phyloP scores from a whole-genome alignment of 2,888 invertebrate species.

The Yponomeuta malinellus region DNA sequence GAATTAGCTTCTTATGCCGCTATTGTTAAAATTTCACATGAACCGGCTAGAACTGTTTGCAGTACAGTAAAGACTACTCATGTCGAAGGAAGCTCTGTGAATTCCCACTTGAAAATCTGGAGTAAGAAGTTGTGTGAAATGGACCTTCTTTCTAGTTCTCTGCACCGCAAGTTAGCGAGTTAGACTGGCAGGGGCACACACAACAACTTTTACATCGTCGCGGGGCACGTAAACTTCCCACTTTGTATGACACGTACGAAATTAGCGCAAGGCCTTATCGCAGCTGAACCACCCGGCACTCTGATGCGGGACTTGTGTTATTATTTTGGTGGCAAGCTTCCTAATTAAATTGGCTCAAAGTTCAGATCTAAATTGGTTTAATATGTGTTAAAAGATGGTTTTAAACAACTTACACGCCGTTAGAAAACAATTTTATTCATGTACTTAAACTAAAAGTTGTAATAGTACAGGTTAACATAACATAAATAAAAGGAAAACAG shows the following conservation, averaged over 20 bases:
- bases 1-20: no score
- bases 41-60: no score
- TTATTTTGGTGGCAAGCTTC: background rate
- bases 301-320: conserved; percentile 6
- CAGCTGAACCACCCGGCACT: conserved; percentile 12
- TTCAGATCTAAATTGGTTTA: background rate
- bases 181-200: conserved; percentile 5
- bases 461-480: no score
- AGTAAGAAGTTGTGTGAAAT: background rate
- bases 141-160: conserved; percentile 15
- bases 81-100: no score
- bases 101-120: no score
- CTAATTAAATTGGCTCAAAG: background rate
- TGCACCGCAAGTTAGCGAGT: conserved; percentile 5
- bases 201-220: conserved; percentile 21
- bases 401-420: background rate
- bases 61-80: no score
- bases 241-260: conserved; percentile 21
- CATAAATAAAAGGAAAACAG: no score
- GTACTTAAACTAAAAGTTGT: no score
- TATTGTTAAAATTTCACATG: no score
- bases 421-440: no score
- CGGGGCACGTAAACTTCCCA: conserved; percentile 21
- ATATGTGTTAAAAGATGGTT: background rate
- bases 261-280: conserved; percentile 19